These are phyloP conservation scores for Syngnathus typhle DNA, from an alignment of 2,113 vertebrate species.

Conservation along the genomic window DNA sequence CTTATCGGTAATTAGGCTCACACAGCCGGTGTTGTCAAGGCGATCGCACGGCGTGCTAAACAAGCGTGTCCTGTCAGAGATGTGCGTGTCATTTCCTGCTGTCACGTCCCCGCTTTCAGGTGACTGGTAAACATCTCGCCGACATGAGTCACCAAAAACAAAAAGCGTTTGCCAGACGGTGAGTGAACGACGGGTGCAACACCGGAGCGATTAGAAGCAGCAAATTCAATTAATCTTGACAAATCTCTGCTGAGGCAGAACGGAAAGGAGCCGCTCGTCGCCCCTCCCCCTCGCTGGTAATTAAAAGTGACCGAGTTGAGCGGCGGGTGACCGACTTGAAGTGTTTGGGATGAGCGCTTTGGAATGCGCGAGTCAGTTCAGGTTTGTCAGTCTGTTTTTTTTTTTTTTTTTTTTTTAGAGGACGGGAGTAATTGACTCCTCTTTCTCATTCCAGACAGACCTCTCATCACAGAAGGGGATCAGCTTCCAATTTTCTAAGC, in stretches of 20 bases:
- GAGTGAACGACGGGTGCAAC: slow-evolving; percentile 66
- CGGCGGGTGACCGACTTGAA: slow-evolving; percentile 48
- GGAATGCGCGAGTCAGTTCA: slow-evolving; percentile 23
- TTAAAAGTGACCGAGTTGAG: slow-evolving; percentile 70
- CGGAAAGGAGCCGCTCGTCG: slow-evolving; percentile 50
- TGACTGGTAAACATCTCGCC: slow-evolving; percentile 57
- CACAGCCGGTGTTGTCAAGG: not conserved
- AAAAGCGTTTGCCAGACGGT: slow-evolving; percentile 29
- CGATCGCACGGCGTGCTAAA: not conserved
- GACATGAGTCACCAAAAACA: slow-evolving; percentile 46
- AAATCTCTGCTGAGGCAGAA: slow-evolving; percentile 74
- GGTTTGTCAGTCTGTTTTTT: not conserved
- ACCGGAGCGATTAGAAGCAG: slow-evolving; percentile 67
- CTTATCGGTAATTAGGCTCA: not conserved
- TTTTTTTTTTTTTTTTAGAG: slow-evolving; percentile 29
- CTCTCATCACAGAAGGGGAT: slow-evolving; percentile 59
- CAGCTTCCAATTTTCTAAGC: slow-evolving; percentile 61
- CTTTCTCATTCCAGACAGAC: slow-evolving; percentile 63
- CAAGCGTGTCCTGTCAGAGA: slow-evolving; percentile 1
- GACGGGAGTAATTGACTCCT: slow-evolving; percentile 63
- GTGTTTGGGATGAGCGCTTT: slow-evolving; percentile 50
- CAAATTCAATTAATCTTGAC: slow-evolving; percentile 78
- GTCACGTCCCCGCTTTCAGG: slow-evolving; percentile 59
- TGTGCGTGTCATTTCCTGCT: slow-evolving; percentile 29
- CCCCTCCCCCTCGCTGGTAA: slow-evolving; percentile 61